These are phyloP conservation scores for Acanthurus lineatus DNA, from an alignment of 2,797 vertebrate species.

Conservation along the genomic window DNA sequence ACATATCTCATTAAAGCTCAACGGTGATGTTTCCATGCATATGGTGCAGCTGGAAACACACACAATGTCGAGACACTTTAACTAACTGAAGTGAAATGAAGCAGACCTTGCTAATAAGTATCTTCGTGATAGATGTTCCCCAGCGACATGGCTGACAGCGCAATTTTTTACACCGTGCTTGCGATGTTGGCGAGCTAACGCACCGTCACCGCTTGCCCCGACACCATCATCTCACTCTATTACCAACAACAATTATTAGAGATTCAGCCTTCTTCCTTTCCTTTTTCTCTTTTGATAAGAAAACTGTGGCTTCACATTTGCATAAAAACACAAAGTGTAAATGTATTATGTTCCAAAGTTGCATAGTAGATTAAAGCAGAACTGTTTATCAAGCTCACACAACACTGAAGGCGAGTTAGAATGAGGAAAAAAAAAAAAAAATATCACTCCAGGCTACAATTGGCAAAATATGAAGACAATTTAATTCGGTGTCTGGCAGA, in stretches of 20 bases:
- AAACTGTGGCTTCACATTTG: not conserved
- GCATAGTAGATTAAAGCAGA: constrained; percentile 39
- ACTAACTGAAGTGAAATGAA: constrained; percentile 3
- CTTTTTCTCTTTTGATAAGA: not conserved
- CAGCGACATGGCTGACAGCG: not conserved
- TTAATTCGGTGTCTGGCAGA: constrained; percentile 52
- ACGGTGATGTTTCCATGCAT: not conserved
- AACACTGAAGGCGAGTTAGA: constrained; percentile 14
- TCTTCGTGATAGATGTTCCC: not conserved
- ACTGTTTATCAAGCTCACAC: constrained; percentile 10
- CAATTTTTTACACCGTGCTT: not conserved
- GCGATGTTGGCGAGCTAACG: not conserved
- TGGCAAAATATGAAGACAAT: constrained; percentile 37
- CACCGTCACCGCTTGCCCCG: not conserved
- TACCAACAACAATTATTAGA: not conserved
- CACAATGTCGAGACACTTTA: not conserved
- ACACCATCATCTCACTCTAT: not conserved
- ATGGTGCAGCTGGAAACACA: not conserved
- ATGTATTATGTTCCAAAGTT: constrained; percentile 5
- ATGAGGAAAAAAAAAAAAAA: constrained; percentile 15
- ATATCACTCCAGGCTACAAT: constrained; percentile 32
- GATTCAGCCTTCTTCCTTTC: not conserved
- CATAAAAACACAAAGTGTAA: not conserved
- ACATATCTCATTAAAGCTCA: not conserved
- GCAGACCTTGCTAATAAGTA: not conserved